Base-by-base conservation (phyloP, 1,140 invertebrate species). In the Thalassaphorura encarpata region DNA sequence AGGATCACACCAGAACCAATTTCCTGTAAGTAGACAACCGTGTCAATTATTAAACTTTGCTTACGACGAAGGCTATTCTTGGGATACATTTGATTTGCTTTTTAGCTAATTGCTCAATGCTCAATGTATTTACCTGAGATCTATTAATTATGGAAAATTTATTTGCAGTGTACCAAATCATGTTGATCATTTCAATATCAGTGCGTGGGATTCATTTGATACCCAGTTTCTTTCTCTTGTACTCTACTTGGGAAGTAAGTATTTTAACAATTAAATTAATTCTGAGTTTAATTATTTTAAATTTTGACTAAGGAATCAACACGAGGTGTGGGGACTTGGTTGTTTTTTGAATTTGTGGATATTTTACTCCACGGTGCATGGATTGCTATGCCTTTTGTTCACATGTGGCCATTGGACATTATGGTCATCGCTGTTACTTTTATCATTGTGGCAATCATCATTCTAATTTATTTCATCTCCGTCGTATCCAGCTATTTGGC, bases 241-340 rank as follows among this genome's bases (percentile, higher is more conserved):
- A 65, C 49, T 61, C 56, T 16, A 65, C 63, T 27, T 65, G 63
- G 63, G 60, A 62, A 47, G 63, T 65, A 50, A 56, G 54, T 21
- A 36, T 4, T 33, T 11, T 50, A 50, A 31, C 13, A 36, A 45
- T 6, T 45, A 6, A 43, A 21, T 15, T 13, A 43, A 43, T 51
- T 4, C 23, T 15, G 6, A 16, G 5, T 16, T 11, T 19, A 51
- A 39, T 51, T 5, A 36, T 16, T 6, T 51, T 51, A 6, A 51
- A 19, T 39, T 11, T 47, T 43, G 13, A n/a, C 21, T 13, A n/a
- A 62, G 60, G 56, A 62, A 58, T 54, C 47, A n/a, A 39, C 36
- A 15, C 52, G 56, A 26, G 60, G 60, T 8, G 56, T 62, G 1
- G 11, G 13, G 5, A 52, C 40, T 27, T 61, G 54, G 54, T 36